A percentile compares a stretch with the other conserved stretches of the same genome.
These are phyloP conservation scores for Drosophila yooni DNA, from an alignment of 2,888 invertebrate genomes.

Conservation along the genomic window DNA sequence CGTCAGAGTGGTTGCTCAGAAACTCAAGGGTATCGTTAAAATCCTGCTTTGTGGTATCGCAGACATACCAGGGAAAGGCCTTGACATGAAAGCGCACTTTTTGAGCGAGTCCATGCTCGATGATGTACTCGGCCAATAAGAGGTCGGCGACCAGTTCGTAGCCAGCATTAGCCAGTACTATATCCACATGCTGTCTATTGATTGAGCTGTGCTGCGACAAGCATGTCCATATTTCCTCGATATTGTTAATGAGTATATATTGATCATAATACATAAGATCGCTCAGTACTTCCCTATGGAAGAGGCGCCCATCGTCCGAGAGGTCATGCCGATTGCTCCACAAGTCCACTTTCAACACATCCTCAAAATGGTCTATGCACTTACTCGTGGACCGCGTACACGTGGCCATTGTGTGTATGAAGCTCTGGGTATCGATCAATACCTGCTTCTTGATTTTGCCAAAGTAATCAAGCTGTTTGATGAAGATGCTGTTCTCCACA, in stretches of 20 bases:
- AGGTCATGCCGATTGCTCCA: slow-evolving; percentile 99
- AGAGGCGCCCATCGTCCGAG: slow-evolving; percentile 86
- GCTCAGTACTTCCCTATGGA: slow-evolving; percentile 86
- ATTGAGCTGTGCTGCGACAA: slow-evolving; percentile 47
- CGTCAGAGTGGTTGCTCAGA: slow-evolving; percentile 83
- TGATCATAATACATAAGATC: slow-evolving; percentile 85
- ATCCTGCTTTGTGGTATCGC: slow-evolving; percentile 92
- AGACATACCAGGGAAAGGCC: slow-evolving; percentile 97
- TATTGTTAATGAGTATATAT: slow-evolving; percentile 88
- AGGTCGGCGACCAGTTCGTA: slow-evolving; percentile 96
- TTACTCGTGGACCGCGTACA: slow-evolving; percentile 48
- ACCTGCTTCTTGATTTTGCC: slow-evolving; percentile 89
- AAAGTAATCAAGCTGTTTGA: slow-evolving; percentile 92
- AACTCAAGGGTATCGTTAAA: slow-evolving; percentile 89
- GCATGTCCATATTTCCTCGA: slow-evolving; percentile 86
- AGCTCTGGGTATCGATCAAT: slow-evolving; percentile 83
- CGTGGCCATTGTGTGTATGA: slow-evolving; percentile 60
- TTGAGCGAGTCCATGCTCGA: slow-evolving; percentile 87
- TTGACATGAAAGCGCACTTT: slow-evolving; percentile 94
- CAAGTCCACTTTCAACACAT: slow-evolving; percentile 86
- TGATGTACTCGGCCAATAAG: slow-evolving; percentile 92
- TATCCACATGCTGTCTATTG: slow-evolving; percentile 87
- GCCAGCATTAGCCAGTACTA: slow-evolving; percentile 96
- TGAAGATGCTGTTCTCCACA: slow-evolving; percentile 86
- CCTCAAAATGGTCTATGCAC: slow-evolving; percentile 38